Evolutionary conservation across 2,797 vertebrate species (phyloP).

Genomic region (Sternotherus odoratus): DNA sequence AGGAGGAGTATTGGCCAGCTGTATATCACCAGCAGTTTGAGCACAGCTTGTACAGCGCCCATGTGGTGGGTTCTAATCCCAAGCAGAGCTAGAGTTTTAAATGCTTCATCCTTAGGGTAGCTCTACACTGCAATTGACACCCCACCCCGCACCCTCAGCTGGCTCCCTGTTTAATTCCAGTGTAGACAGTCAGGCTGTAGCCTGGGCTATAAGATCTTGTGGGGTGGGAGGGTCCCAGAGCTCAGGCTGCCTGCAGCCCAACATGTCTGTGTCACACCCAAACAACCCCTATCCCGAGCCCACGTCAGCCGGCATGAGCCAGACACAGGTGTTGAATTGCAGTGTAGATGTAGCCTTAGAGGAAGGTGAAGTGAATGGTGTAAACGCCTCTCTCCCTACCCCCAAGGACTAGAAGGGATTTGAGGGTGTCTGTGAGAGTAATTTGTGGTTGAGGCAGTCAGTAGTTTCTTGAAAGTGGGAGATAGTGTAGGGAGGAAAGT

Average conservation of each 20-base stretch:
- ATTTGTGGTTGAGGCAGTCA: not conserved
- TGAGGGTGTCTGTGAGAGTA: fast-evolving
- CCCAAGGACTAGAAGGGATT: not conserved
- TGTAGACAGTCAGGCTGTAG: too few species aligned
- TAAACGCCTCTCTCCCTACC: not conserved
- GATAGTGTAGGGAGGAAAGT: not conserved
- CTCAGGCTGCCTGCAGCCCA: too few species aligned
- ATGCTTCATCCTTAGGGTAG: not conserved
- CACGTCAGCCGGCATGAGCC: too few species aligned
- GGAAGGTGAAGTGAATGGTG: not conserved
- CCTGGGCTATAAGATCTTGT: too few species aligned
- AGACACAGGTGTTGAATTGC: too few species aligned
- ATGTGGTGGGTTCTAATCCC: not conserved
- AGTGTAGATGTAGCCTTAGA: not conserved
- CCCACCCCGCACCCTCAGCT: too few species aligned
- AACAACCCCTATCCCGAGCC: too few species aligned
- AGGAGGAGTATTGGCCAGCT: not conserved
- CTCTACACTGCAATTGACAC: too few species aligned
- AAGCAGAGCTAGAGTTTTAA: not conserved
- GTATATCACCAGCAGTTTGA: not conserved
- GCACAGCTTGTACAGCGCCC: not conserved
- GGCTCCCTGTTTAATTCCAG: too few species aligned
- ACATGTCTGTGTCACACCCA: too few species aligned
- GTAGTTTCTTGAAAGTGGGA: not conserved
- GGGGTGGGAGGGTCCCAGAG: too few species aligned